Evolutionary conservation across 1,140 invertebrate species (phyloP), one percentile per base, ranked within the genome.

Genomic region (Atta cephalotes): DNA sequence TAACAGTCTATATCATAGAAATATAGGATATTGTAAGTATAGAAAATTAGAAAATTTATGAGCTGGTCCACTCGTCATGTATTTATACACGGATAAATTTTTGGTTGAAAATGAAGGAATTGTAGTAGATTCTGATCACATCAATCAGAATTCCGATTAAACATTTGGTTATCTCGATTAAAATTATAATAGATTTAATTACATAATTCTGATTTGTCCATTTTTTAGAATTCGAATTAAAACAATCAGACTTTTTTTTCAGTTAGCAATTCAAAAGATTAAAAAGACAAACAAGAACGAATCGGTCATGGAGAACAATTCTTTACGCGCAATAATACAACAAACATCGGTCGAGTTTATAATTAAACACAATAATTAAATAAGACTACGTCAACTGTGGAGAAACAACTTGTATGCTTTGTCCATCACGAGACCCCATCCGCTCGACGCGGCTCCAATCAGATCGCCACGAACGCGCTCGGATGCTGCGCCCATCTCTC

Each of bases 401-500:
- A 39, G 21, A 62, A 53, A 49, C 28, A 16, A 10, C 28, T 49
- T 35, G 25, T 66, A 35, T 18, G 51, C 79, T 82, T 74, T 74
- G 56, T 82, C 10, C 35, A 9, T 21, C 35, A 53, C 35, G n/a
- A 25, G 28, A 31, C 31, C 18, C 65, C 56, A 9, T 49, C 25
- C 56, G 63, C 49, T 51, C 63, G n/a, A 21, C 35, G 3, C 78
- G 31, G 39, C 45, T 74, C 65, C 56, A 76, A 70, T 82, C 68
- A 62, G 56, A 74, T 72, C 60, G 51, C 39, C 82, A 60, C 62
- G 82, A 77, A 71, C 16, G 28, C 68, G 58, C 70, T 49, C 49
- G 51, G 74, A 86, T 86, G 58, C 84, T 85, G 84, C 84, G 62
- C 82, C 82, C 71, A 62, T 76, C 71, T 80, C 78, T 12, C 80